These are phyloP conservation scores for Thereva unica DNA, from an alignment of 2,888 invertebrate genomes.

Conservation along the genomic window DNA sequence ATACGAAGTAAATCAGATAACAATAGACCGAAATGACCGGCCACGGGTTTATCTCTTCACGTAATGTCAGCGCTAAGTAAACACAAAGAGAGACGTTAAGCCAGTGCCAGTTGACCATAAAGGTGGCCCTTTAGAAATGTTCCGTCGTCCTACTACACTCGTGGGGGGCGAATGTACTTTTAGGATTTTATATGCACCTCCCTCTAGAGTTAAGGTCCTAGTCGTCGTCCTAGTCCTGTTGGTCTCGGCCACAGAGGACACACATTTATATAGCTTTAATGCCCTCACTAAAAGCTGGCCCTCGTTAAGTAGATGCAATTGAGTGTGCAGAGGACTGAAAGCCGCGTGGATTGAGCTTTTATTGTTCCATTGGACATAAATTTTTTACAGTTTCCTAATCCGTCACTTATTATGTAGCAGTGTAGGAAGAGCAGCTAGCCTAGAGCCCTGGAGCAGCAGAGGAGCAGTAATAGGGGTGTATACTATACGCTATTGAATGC, in stretches of 20 bases:
- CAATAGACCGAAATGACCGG: conserved; percentile 41
- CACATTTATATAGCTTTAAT: conserved; percentile 36
- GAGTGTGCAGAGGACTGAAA: conserved; percentile 22
- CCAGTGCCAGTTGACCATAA: conserved; percentile 36
- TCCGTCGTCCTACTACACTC: conserved; percentile 9
- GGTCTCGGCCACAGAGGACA: conserved; percentile 34
- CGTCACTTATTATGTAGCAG: conserved; percentile 40
- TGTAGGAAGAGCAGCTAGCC: not conserved
- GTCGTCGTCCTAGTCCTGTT: conserved; percentile 13
- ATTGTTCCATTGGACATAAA: conserved; percentile 38
- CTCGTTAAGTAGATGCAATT: conserved; percentile 41
- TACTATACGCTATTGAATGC: not conserved
- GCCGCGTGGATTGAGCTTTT: conserved; percentile 32
- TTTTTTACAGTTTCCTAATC: conserved; percentile 42
- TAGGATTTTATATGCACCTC: conserved; percentile 10
- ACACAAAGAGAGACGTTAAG: conserved; percentile 37
- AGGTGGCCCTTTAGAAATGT: conserved; percentile 33
- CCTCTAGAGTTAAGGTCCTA: not conserved
- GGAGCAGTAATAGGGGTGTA: not conserved
- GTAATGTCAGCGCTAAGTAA: conserved; percentile 37
- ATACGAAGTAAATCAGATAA: conserved; percentile 47
- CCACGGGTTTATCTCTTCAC: conserved; percentile 37
- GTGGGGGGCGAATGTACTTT: conserved; percentile 12
- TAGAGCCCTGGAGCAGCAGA: not conserved
- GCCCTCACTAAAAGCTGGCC: conserved; percentile 37